These are phyloP conservation scores for Pipistrellus kuhlii DNA, from an alignment of 2,797 vertebrate genomes.

Conservation along the genomic window DNA sequence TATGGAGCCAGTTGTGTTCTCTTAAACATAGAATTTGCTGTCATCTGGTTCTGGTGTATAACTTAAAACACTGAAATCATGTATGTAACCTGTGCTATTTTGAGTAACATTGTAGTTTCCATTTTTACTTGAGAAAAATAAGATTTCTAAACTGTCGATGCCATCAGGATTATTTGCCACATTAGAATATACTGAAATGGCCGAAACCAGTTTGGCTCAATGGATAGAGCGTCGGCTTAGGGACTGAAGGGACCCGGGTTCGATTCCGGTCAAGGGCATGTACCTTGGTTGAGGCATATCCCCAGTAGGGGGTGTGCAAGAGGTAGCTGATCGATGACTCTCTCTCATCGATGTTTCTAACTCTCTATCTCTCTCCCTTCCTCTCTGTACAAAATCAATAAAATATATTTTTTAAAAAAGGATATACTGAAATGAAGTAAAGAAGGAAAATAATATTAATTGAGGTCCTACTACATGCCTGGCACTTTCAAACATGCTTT, in stretches of 20 bases:
- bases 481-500: background rate
- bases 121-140: constrained; percentile 5
- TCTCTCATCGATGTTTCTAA: too few species aligned
- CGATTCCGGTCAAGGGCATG: too few species aligned
- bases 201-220: too few species aligned
- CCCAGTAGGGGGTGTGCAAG: too few species aligned
- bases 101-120: constrained; percentile 29
- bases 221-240: too few species aligned
- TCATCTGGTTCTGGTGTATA: background rate
- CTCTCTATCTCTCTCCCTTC: too few species aligned
- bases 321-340: too few species aligned
- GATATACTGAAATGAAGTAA: background rate
- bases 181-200: background rate
- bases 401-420: background rate
- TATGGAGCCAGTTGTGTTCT: background rate
- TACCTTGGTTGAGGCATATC: too few species aligned
- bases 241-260: too few species aligned
- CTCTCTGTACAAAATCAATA: too few species aligned
- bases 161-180: background rate
- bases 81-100: background rate
- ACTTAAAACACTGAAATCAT: constrained; percentile 34
- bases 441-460: background rate
- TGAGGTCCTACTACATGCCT: background rate
- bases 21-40: constrained; percentile 20
- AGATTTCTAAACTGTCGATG: background rate